These are phyloP conservation scores for Tamandua tetradactyla DNA, from an alignment of 2,797 vertebrate genomes.

Conservation along the genomic window DNA sequence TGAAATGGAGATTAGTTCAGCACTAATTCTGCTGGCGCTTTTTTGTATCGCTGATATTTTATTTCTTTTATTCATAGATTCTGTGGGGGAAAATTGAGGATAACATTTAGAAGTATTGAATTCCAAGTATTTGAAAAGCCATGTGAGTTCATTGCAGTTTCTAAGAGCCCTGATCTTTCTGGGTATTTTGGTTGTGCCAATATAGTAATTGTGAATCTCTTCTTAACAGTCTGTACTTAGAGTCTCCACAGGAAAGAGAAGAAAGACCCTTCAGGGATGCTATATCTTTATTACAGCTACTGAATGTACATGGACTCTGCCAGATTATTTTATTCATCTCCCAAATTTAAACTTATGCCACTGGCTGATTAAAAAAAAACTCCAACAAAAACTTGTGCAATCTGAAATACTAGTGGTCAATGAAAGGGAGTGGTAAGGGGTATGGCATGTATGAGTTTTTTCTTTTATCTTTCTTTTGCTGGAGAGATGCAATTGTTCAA, in stretches of 20 bases:
- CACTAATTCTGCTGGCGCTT: background rate
- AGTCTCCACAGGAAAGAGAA: background rate
- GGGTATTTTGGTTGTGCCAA: background rate
- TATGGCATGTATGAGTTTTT: no score
- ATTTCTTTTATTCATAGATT: background rate
- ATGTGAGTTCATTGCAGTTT: background rate
- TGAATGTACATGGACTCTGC: background rate
- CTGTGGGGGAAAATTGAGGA: background rate
- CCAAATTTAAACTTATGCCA: conserved; percentile 36
- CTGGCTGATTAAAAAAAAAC: background rate
- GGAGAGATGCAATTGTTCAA: no score
- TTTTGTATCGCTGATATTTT: background rate
- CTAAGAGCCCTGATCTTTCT: background rate
- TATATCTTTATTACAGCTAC: background rate
- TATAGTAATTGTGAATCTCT: background rate
- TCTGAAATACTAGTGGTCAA: no score
- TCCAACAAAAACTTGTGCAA: background rate
- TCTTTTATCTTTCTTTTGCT: no score
- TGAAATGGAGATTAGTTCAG: conserved; percentile 24
- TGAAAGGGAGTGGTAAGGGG: no score
- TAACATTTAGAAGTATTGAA: background rate
- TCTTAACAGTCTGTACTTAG: background rate
- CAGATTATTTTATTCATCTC: background rate
- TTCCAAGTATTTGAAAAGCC: conserved; percentile 33
- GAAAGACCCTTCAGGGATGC: background rate